These are phyloP conservation scores for Micropoecilia bifurca DNA, from an alignment of 2,797 vertebrate species.

Conservation along the genomic window DNA sequence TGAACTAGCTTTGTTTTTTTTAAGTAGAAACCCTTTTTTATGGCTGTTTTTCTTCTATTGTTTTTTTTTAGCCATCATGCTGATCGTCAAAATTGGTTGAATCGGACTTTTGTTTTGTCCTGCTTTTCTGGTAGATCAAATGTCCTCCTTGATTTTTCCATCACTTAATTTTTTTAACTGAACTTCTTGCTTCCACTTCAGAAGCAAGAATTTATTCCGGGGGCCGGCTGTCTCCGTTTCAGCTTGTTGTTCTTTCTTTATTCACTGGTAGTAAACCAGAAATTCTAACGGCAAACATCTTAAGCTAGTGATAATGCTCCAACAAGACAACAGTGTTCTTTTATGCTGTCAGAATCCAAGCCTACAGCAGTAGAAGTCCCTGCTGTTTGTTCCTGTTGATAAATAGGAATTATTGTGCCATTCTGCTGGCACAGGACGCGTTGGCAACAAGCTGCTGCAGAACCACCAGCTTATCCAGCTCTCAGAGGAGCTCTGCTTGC, in stretches of 20 bases:
- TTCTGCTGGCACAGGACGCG: conserved; percentile 38
- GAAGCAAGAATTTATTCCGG: conserved; percentile 15
- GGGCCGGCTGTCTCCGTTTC: conserved; percentile 12
- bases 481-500: conserved; percentile 42
- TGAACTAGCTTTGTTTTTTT: background rate
- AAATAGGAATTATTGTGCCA: conserved; percentile 53
- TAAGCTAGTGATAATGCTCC: conserved; percentile 49
- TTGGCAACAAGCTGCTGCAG: conserved; percentile 43
- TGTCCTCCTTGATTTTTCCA: conserved; percentile 10
- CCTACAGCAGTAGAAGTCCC: conserved; percentile 38
- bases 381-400: conserved; percentile 51
- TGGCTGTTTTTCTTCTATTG: background rate
- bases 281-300: conserved; percentile 47
- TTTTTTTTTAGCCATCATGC: background rate
- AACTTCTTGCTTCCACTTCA: conserved; percentile 2
- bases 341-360: conserved; percentile 48
- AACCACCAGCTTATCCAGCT: conserved; percentile 44
- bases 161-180: conserved; percentile 11
- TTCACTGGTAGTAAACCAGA: conserved; percentile 47
- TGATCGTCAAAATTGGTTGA: background rate
- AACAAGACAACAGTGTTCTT: conserved; percentile 42
- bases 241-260: conserved; percentile 15
- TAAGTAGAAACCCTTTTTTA: background rate
- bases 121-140: conserved; percentile 1
- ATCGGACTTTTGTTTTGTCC: background rate